Evolutionary conservation across 2,888 invertebrate genomes (phyloP), one percentile per base, ranked within the genome.

Genomic region (Podotricha telesiphe): DNA sequence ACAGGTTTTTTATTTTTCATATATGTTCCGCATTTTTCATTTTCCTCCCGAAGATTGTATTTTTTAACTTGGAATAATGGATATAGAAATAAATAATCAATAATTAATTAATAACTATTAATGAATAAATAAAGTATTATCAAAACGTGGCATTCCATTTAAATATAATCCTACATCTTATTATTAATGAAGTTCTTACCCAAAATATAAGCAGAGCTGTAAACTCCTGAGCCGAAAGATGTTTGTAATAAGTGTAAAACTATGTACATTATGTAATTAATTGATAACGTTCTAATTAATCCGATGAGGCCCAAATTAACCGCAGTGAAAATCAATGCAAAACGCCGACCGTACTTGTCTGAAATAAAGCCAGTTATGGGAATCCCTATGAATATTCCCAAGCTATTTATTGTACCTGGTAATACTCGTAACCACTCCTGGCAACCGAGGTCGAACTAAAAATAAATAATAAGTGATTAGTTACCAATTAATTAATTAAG

Each of bases 371-470:
- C 95, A 3, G 94, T 91, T 40, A 95, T 81, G 1, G 94, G 94
- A 70, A 95, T 85, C 4, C 94, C 94, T 67, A 95, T 81, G 74
- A 95, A 93, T 75, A 94, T 94, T 19, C 95, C 95, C 56, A 94
- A 76, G 75, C 94, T 95, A 77, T 94, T 94, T 15, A 95, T 83
- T 8, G 95, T 95, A 6, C 95, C 95, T 22, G 95, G 94, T 68
- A 95, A 78, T 0, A 95, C 92, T 62, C 95, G 81, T 79, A 94
- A 94, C 95, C 95, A 95, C 93, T 76, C 86, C 34, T 93, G 87
- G 75, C 94, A 94, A 34, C 93, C 91, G 8, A 94, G 81, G 71
- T 85, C 81, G 81, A 93, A 94, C 94, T 94, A 28, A 55, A 75
- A 48, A 20, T n/a, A 34, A 37, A 37, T 4, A 37, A 8, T n/a